These are phyloP conservation scores for Spinus olivaceus DNA, from an alignment of 2,797 vertebrate genomes.

Conservation along the genomic window DNA sequence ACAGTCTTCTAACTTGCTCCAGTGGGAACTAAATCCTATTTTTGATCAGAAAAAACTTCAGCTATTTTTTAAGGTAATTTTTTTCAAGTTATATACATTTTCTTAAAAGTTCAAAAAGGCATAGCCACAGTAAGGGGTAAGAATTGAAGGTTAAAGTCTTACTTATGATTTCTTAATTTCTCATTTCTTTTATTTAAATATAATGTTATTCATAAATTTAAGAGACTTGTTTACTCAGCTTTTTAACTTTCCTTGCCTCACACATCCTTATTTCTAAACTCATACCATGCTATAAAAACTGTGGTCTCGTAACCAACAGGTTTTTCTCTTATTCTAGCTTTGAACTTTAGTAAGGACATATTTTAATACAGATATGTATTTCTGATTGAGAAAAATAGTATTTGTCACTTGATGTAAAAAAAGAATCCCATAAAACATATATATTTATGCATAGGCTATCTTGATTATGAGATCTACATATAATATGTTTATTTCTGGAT, in stretches of 20 bases:
- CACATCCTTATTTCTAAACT: neutral
- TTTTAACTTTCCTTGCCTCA: neutral
- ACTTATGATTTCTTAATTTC: neutral
- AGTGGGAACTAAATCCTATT: neutral
- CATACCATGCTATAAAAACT: neutral
- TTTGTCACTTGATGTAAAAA: neutral
- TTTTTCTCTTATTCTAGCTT: neutral
- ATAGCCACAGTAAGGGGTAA: neutral
- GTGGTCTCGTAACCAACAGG: fast-evolving
- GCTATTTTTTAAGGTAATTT: neutral
- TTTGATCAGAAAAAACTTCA: neutral
- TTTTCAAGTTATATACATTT: neutral
- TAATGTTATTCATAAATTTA: neutral
- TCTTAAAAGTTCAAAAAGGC: neutral
- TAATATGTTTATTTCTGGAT: neutral
- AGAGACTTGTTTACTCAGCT: neutral
- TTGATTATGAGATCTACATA: neutral
- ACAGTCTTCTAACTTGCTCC: neutral
- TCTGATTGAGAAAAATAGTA: neutral
- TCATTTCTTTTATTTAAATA: neutral
- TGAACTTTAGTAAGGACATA: neutral
- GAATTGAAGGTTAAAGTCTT: neutral
- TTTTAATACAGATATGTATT: neutral
- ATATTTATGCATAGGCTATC: neutral
- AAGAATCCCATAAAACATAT: neutral